These are phyloP conservation scores for Drosophila jambulina DNA, from an alignment of 1,140 invertebrate genomes.

Conservation along the genomic window DNA sequence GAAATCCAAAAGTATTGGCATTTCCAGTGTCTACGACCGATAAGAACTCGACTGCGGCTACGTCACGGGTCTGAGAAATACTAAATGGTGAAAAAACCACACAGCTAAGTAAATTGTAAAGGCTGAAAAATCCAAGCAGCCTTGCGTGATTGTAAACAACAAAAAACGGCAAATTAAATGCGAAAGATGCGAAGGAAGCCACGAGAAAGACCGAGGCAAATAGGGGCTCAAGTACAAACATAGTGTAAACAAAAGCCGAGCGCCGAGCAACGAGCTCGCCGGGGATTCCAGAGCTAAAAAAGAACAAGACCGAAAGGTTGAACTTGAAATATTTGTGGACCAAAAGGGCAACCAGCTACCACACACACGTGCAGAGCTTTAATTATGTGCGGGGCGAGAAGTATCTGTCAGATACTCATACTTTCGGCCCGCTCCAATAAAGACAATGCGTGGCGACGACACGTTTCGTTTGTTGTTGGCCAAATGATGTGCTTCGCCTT, in stretches of 20 bases:
- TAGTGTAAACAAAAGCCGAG: conserved; percentile 45
- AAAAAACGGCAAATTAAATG: conserved; percentile 35
- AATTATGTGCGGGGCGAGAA: conserved; percentile 54
- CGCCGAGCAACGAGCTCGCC: conserved; percentile 10
- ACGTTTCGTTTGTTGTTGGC: conserved; percentile 62
- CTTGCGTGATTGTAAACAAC: conserved; percentile 35
- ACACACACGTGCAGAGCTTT: conserved; percentile 47
- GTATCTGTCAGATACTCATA: conserved; percentile 52
- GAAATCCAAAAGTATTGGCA: conserved; percentile 14
- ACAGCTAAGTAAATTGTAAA: conserved; percentile 9
- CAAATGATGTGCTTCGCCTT: conserved; percentile 40
- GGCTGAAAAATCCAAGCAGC: conserved; percentile 5
- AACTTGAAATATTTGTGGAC: conserved; percentile 58
- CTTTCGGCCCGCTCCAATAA: conserved; percentile 46
- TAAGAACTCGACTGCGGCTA: conserved; percentile 14
- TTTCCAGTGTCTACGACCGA: conserved; percentile 33
- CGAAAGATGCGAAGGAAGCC: conserved; percentile 39
- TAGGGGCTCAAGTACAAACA: conserved; percentile 42
- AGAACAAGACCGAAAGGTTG: conserved; percentile 33
- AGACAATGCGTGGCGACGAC: conserved; percentile 41
- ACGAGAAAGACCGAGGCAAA: conserved; percentile 42
- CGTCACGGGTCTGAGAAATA: neutral
- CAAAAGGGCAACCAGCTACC: conserved; percentile 42
- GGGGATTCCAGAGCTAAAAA: conserved; percentile 29
- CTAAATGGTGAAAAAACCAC: conserved; percentile 1